Evolutionary conservation across 2,888 invertebrate genomes (phyloP), one percentile per base, ranked within the genome.

Genomic region (Hydrotaea diabolus): DNA sequence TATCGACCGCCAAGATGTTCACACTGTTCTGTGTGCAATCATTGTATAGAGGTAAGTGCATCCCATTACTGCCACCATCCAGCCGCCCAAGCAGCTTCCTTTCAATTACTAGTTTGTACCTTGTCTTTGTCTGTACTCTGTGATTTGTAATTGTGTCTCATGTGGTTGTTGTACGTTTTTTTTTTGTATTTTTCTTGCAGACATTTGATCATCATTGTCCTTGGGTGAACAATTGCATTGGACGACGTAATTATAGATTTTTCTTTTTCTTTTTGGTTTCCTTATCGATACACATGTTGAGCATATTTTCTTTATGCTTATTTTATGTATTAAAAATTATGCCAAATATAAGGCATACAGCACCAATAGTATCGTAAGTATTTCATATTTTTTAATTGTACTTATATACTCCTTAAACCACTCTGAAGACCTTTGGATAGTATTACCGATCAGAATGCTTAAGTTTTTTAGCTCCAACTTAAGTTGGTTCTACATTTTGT

Each of bases 181-280:
- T 46, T 79, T 55, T 21, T 80, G 39, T 80, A 49, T 19, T 75
- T 71, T 43, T 59, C 7, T 73, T 49, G 74, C 94, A 99, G 98
- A 99, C 98, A 79, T 99, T 99, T 93, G 99, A 99, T 94, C 99
- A 99, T 94, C 99, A 99, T 93, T 99, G 99, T 93, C 98, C 98
- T 86, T 98, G 98, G 98, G 97, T 98, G 90, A 98, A 98, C 93
- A 98, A 98, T 93, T 98, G 98, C 93, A 98, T 99, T 91, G 99
- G 99, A 87, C 95, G 98, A 90, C 95, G 99, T 89, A 99, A 99
- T 93, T 99, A 99, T 93, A 95, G 99, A 91, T 99, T 98, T 93
- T 99, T 99, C 94, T 99, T 99, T 94, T 97, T 98, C 94, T 99
- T 99, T 93, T 96, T 99, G 87, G 95, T 99, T 92, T 98, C 98